Conservation (phyloP, 2,113 vertebrate species). For the Odocoileus virginianus region DNA sequence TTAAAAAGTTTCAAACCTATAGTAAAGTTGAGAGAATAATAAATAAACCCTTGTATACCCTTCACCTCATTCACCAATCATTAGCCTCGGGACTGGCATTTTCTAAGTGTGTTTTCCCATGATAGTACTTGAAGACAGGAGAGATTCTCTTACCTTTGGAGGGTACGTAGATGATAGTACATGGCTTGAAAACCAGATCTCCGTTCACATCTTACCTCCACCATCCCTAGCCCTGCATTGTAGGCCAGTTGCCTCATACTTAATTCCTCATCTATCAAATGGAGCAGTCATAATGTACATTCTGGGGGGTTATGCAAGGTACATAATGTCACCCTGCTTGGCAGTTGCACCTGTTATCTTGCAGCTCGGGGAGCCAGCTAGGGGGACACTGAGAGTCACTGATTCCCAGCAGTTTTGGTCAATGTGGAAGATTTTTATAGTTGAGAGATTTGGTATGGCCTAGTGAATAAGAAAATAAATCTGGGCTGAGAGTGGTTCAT, state of each 20-base stretch:
- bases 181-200: not conserved
- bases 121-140: not conserved
- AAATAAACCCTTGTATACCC: not conserved
- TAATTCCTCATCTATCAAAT: not conserved
- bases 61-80: not conserved
- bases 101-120: not conserved
- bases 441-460: not conserved
- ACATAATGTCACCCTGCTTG: not conserved
- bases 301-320: not conserved
- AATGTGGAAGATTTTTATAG: not conserved
- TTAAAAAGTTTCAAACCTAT: not conserved
- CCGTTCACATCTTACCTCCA: not conserved
- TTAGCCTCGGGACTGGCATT: not conserved
- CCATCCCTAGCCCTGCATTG: fast-evolving
- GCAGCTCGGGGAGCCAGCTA: not conserved
- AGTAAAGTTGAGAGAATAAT: not conserved
- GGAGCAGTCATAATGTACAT: fast-evolving
- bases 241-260: fast-evolving
- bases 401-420: not conserved
- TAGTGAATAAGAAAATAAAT: not conserved
- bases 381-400: too few species aligned
- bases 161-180: not conserved
- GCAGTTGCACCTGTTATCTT: not conserved
- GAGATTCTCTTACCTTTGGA: not conserved
- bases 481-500: not conserved